Percentiles rank a stretch among this genome's conserved stretches.
Conservation (phyloP, 2,888 invertebrate genomes). For the Anarsia innoxiella region DNA sequence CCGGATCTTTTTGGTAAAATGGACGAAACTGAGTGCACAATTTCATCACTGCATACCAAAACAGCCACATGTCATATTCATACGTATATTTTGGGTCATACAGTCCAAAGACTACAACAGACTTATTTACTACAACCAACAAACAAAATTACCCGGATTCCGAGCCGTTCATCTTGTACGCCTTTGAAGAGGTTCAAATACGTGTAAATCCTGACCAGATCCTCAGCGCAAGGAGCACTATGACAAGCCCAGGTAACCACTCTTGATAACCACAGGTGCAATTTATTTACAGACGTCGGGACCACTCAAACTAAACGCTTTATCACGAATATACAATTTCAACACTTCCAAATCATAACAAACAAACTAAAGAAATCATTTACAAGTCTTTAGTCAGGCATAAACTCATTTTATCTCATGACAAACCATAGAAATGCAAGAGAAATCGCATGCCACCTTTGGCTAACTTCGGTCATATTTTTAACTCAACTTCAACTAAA, state of each 20-base stretch:
- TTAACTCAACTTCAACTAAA: slow-evolving; percentile 39
- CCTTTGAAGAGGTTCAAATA: slow-evolving; percentile 29
- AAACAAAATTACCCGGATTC: slow-evolving; percentile 85
- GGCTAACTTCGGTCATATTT: slow-evolving; percentile 63
- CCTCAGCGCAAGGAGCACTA: slow-evolving; percentile 30
- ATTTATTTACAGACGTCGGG: slow-evolving; percentile 30
- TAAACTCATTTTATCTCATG: slow-evolving; percentile 63
- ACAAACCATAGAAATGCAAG: slow-evolving; percentile 71
- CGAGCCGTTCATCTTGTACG: slow-evolving; percentile 81
- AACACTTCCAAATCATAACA: slow-evolving; percentile 53
- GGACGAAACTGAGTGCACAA: no score
- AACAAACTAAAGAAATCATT: slow-evolving; percentile 50
- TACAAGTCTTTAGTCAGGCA: slow-evolving; percentile 42
- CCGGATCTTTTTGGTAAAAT: no score
- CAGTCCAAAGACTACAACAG: no score
- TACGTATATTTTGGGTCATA: no score
- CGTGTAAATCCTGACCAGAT: slow-evolving; percentile 22
- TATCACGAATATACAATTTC: slow-evolving; percentile 41
- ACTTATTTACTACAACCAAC: no score
- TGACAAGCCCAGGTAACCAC: slow-evolving; percentile 35
- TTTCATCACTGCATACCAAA: no score
- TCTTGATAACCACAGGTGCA: slow-evolving; percentile 46
- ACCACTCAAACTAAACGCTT: slow-evolving; percentile 43
- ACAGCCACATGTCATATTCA: no score
- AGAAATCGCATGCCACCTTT: slow-evolving; percentile 69